A percentile compares a stretch with the other conserved stretches of the same genome.
Evolutionary conservation across 2,797 vertebrate species (phyloP).

Genomic region (Sardinella longiceps): DNA sequence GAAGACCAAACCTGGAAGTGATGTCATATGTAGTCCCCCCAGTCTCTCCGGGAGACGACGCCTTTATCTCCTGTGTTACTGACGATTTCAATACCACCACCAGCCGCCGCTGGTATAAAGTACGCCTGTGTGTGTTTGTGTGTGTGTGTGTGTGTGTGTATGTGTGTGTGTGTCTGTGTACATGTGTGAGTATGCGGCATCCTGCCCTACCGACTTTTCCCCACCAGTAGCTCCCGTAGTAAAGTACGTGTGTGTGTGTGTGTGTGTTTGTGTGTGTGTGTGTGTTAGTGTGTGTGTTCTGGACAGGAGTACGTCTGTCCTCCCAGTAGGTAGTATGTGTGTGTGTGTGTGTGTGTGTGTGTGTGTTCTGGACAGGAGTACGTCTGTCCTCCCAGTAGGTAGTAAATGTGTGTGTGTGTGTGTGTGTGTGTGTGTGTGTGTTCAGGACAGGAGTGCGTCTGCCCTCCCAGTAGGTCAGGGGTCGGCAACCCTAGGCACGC

Average conservation of each 20-base stretch:
- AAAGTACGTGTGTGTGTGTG: too few relatives aligned
- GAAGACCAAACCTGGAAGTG: not conserved
- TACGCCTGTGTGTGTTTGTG: not conserved
- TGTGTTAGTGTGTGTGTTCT: not conserved
- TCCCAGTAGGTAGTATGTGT: too few relatives aligned
- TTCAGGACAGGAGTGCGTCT: too few relatives aligned
- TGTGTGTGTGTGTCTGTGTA: not conserved
- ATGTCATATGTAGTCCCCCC: not conserved
- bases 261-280: not conserved
- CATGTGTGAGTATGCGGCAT: too few relatives aligned
- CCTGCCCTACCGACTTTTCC: too few relatives aligned
- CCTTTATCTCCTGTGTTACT: not conserved
- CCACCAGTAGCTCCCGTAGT: too few relatives aligned
- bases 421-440: not conserved
- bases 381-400: too few relatives aligned
- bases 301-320: too few relatives aligned
- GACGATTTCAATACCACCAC: not conserved
- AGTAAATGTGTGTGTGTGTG: not conserved
- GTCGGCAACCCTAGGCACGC: too few relatives aligned
- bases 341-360: not conserved
- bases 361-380: not conserved
- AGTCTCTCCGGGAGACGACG: not conserved
- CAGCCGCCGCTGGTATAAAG: not conserved
- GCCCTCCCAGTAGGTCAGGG: too few relatives aligned
- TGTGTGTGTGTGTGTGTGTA: constrained; percentile 11